Base-by-base conservation (phyloP, 64 coral and sea anemone genomes). In the Actinia tenebrosa region DNA sequence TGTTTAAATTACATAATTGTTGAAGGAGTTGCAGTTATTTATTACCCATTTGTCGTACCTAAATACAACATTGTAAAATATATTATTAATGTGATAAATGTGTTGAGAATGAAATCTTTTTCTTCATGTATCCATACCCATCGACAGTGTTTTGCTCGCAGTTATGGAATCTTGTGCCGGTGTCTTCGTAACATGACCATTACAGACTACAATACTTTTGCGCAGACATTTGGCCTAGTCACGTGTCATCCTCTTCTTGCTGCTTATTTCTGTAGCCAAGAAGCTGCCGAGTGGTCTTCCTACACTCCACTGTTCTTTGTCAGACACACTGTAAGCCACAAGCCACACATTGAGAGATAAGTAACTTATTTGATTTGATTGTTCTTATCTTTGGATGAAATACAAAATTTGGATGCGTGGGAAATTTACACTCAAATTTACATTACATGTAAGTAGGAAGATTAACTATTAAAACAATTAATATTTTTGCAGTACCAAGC, bases 221-320 rank as follows among this genome's bases (percentile, higher is more conserved):
- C 86, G 3, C 81, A 84, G 53, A 80, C 25, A 17, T 91, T 87
- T 90, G 78, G 58, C 46, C 88, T 98, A 10, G 26, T 30, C 13
- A 47, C 82, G 52, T 71, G 84, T 22, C 96, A 98, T 83, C 93
- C 96, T 15, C 60, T 95, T 22, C 80, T 98, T 45, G 84, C 91
- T 44, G 93, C 96, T 2, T 98, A 98, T 77, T 68, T 84, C 44
- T 92, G 88, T 61, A 82, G 90, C 11, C 77, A 62, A 15, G 93
- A 98, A n/a, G 88, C 93, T 77, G 92, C 88, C 37, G 23, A 72
- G 16, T 71, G 83, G 44, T 90, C 94, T 0, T 50, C 78, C 22
- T 96, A 88, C 85, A 93, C 94, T 6, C 88, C 94, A 30, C 56
- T 93, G 58, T 96, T 96, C 63, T 96, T 93, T 30, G 72, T 89